These are phyloP conservation scores for Synaphobranchus kaupii DNA, from an alignment of 2,797 vertebrate species.

Conservation along the genomic window DNA sequence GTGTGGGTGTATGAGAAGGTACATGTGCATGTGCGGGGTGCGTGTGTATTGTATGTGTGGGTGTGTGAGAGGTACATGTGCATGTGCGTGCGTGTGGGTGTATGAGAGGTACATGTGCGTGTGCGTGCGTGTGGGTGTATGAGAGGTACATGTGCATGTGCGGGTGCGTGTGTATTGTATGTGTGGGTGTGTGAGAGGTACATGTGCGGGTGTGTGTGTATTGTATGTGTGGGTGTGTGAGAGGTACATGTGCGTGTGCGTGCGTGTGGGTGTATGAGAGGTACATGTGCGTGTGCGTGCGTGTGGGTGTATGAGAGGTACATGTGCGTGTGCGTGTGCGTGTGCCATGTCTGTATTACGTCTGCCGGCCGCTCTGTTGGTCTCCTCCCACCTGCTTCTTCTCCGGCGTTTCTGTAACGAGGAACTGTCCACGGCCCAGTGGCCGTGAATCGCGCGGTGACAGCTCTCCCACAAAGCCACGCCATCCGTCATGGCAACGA, in stretches of 20 bases:
- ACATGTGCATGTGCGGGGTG: no score
- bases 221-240: no score
- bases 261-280: no score
- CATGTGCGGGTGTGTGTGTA: no score
- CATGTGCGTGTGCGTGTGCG: background rate
- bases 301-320: no score
- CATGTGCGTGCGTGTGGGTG: background rate
- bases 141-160: background rate
- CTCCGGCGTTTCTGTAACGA: slow-evolving; percentile 33
- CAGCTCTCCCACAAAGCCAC: slow-evolving; percentile 56
- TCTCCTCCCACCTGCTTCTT: background rate
- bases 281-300: no score
- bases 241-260: no score
- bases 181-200: background rate
- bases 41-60: no score
- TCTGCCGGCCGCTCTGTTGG: background rate
- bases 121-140: background rate
- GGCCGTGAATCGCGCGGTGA: slow-evolving; percentile 56
- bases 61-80: no score
- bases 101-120: no score
- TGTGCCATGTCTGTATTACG: slow-evolving; percentile 24
- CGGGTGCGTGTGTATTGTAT: background rate
- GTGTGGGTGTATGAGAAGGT: no score
- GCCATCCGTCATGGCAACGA: slow-evolving; percentile 71
- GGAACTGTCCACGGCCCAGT: slow-evolving; percentile 45